phyloP scores from a whole-genome alignment of 1,140 invertebrate species.

The Sarcophaga peregrina region DNA sequence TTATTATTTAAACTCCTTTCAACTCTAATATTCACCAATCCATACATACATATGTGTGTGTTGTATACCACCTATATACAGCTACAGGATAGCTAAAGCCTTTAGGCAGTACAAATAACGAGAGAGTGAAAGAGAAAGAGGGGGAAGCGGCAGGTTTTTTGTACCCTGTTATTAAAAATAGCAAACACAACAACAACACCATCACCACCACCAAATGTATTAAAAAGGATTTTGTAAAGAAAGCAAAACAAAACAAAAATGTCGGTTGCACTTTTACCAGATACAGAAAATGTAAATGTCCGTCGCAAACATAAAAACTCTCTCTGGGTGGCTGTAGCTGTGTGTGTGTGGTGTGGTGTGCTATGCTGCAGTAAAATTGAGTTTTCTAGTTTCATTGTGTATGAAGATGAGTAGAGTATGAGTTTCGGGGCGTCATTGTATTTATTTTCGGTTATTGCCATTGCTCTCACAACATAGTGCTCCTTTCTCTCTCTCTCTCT shows the following conservation, averaged over 20 bases:
- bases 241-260: not conserved
- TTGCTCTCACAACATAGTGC: not conserved
- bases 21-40: too few relatives aligned
- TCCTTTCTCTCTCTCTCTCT: not conserved
- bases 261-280: not conserved
- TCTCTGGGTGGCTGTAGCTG: too few relatives aligned
- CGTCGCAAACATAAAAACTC: not conserved
- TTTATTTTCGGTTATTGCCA: constrained; percentile 24
- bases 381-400: too few relatives aligned
- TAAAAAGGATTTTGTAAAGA: constrained; percentile 11
- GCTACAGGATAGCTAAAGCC: not conserved
- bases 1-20: too few relatives aligned
- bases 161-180: not conserved
- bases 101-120: not conserved
- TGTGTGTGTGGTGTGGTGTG: not conserved
- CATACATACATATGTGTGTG: not conserved
- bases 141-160: not conserved
- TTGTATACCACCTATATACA: not conserved
- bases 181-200: not conserved
- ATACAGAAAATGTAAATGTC: not conserved
- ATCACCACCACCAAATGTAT: too few relatives aligned
- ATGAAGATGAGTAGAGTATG: not conserved
- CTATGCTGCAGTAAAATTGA: not conserved
- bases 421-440: not conserved
- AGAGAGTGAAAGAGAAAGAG: not conserved